Evolutionary conservation across 2,888 invertebrate species (phyloP).

Genomic region (Punctoribates punctum): DNA sequence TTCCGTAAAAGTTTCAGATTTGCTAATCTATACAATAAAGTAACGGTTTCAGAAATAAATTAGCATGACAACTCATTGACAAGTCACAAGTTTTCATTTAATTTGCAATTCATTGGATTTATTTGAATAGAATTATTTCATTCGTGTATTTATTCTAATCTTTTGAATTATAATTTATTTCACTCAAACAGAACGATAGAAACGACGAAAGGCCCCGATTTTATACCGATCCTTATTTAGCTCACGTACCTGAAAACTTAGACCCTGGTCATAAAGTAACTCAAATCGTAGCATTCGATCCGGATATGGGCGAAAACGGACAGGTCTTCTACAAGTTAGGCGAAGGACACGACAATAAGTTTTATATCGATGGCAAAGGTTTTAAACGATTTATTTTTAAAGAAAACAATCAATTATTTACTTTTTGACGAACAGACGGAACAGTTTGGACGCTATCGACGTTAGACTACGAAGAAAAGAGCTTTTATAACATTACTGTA

Average conservation of each 20-base stretch:
- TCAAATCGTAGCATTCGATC: conserved; percentile 75
- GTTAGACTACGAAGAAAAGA: conserved; percentile 67
- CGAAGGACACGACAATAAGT: conserved; percentile 56
- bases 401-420: background rate
- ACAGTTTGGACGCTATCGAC: conserved; percentile 69
- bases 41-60: too few relatives aligned
- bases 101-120: too few relatives aligned
- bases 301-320: conserved; percentile 80
- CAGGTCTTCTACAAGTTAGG: conserved; percentile 72
- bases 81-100: too few relatives aligned
- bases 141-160: too few relatives aligned
- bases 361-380: conserved; percentile 73
- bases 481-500: conserved; percentile 69
- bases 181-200: conserved; percentile 20
- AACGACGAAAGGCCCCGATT: conserved; percentile 80
- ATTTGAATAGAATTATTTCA: too few relatives aligned
- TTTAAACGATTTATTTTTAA: background rate
- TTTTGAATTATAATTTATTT: background rate
- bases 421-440: conserved; percentile 60
- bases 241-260: conserved; percentile 69
- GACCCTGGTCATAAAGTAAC: conserved; percentile 68
- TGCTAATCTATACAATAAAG: too few relatives aligned
- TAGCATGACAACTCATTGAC: too few relatives aligned
- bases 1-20: too few relatives aligned
- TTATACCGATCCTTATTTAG: conserved; percentile 73